These are phyloP conservation scores for Champsocephalus esox DNA, from an alignment of 2,797 vertebrate species.

Conservation along the genomic window DNA sequence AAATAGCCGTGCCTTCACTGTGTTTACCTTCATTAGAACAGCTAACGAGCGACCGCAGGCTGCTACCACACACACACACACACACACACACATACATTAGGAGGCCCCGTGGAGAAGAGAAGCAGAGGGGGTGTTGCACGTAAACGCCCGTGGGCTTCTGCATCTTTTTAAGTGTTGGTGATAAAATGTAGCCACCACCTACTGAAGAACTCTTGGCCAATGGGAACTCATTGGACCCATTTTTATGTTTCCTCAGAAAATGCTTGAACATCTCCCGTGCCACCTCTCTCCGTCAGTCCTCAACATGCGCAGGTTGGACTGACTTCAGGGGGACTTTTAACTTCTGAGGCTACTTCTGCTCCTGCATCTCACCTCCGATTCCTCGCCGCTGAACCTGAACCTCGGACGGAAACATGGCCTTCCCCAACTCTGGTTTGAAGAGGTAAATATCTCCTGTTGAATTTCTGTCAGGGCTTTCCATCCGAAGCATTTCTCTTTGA, in stretches of 20 bases:
- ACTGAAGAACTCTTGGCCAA: conserved; percentile 77
- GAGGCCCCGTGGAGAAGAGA: conserved; percentile 64
- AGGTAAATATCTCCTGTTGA: conserved; percentile 73
- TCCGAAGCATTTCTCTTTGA: background rate
- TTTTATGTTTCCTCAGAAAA: conserved; percentile 80
- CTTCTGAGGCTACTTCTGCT: conserved; percentile 55
- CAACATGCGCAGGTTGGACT: conserved; percentile 80
- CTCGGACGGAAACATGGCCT: conserved; percentile 76
- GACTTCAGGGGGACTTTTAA: conserved; percentile 62
- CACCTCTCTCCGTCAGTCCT: conserved; percentile 63
- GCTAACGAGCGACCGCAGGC: too few relatives aligned
- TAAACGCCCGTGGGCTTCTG: conserved; percentile 68
- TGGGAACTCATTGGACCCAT: conserved; percentile 67
- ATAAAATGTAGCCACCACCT: conserved; percentile 85
- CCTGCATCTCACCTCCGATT: conserved; percentile 39
- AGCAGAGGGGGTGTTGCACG: conserved; percentile 39
- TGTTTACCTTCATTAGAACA: too few relatives aligned
- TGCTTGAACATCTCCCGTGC: conserved; percentile 70
- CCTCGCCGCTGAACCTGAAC: conserved; percentile 29
- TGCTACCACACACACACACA: too few relatives aligned
- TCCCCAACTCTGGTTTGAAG: conserved; percentile 47
- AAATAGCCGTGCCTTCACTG: too few relatives aligned
- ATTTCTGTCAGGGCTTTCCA: background rate
- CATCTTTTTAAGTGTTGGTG: conserved; percentile 81
- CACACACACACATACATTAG: conserved; percentile 58